Evolutionary conservation across 2,113 vertebrate species (phyloP), one percentile per base, ranked within the genome.

Genomic region (Nymphicus hollandicus): DNA sequence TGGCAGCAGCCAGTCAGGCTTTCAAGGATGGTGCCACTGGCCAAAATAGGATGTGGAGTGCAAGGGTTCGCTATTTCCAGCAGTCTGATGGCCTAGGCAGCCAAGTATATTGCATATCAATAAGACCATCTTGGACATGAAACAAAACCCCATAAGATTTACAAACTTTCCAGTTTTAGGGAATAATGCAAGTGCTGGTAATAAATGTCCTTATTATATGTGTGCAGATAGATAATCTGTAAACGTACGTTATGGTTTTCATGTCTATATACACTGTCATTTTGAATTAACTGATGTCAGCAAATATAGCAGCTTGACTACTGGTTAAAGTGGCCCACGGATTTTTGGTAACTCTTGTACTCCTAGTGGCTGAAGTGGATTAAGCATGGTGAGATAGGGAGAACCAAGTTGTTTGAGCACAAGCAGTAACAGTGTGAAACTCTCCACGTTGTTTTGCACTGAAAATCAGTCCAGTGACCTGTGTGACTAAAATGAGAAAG

Each of bases 401-500:
- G 33, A 71, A 37, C 4, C 5, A 44, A 79, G 11, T 9, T 39
- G 8, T 28, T 25, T 35, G 47, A 88, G 17, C 13, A 31, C 35
- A 37, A n/a, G 6, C 14, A 69, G 7, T 7, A 49, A 11, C 10
- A 60, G 4, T 22, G 17, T 25, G 49, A 53, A 29, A 33, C 8
- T 81, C 53, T 60, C 10, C 29, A 10, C 35, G 8, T 49, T 89
- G 10, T 23, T 83, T 55, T 66, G 53, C 11, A 11, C 53, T 37
- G 35, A 61, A 77, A 81, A 81, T 25, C 50, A 53, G 64, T 11
- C 50, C 37, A 39, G 47, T 65, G 77, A 52, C 63, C 49, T 60
- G 76, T 37, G 44, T 88, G 94, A 95, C 0, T 29, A 85, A 95
- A 91, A 97, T 50, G 46, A 82, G 35, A 78, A n/a, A 82, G 23